Evolutionary conservation across 2,113 vertebrate species (phyloP).

Genomic region (Phrynosoma blainvillii): DNA sequence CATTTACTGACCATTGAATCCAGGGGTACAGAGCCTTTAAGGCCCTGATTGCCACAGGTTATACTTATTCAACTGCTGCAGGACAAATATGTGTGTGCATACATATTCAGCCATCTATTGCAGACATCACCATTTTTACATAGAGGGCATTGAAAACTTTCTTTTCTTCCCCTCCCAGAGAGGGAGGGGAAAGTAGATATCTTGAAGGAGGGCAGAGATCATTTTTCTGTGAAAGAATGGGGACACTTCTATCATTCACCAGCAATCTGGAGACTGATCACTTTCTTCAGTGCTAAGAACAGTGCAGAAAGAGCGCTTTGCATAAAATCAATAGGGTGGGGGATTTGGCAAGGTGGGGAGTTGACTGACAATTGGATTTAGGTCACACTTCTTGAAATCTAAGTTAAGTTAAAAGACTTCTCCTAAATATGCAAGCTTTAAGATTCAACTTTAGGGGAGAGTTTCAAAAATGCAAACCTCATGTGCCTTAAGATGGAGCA

Average conservation of each 20-base stretch:
- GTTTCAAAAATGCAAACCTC: not conserved
- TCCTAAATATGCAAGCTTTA: not conserved
- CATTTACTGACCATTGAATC: not conserved
- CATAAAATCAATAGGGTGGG: not conserved
- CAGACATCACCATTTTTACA: not conserved
- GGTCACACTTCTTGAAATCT: not conserved
- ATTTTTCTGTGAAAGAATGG: not conserved
- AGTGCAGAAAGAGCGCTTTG: not conserved
- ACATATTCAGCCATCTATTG: not conserved
- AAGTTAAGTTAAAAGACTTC: not conserved
- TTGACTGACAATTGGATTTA: too few species aligned
- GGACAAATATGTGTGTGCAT: too few species aligned
- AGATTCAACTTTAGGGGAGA: not conserved
- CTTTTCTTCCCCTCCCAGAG: not conserved
- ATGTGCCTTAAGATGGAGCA: not conserved
- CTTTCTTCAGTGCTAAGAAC: not conserved
- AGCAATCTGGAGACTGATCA: not conserved
- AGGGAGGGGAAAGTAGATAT: not conserved
- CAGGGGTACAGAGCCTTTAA: too few species aligned
- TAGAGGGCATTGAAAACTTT: not conserved
- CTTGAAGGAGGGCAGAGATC: not conserved
- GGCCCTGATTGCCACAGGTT: not conserved
- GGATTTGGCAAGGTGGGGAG: too few species aligned
- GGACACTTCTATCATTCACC: not conserved
- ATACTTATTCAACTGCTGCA: not conserved